Evolutionary conservation across 2,113 vertebrate genomes (phyloP).

Genomic region (Furnarius figulus): DNA sequence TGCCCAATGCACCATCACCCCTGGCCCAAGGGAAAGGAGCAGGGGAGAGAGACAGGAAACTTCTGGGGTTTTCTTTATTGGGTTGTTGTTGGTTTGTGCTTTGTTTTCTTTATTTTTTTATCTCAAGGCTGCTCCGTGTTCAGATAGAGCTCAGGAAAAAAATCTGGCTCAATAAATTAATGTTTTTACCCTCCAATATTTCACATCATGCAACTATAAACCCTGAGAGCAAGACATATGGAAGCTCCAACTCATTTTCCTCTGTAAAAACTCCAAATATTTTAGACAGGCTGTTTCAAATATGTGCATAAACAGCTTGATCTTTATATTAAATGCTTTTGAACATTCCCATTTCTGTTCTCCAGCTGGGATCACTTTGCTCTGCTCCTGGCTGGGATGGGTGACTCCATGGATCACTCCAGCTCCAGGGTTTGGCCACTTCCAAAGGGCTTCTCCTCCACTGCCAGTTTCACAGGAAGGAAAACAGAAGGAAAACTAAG

Average conservation of each 20-base stretch:
- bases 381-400: background rate
- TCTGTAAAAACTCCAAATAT: background rate
- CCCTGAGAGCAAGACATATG: background rate
- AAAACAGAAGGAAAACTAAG: background rate
- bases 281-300: background rate
- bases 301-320: background rate
- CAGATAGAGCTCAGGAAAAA: background rate
- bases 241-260: background rate
- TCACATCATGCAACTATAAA: background rate
- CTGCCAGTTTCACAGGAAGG: background rate
- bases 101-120: background rate
- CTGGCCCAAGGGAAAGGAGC: background rate
- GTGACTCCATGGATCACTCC: background rate
- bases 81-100: background rate
- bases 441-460: background rate
- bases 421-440: background rate
- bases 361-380: background rate
- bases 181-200: background rate
- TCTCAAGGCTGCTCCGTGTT: background rate
- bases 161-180: background rate
- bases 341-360: background rate
- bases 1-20: background rate
- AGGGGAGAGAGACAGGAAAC: background rate
- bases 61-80: background rate
- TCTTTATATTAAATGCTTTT: background rate